Base-by-base conservation (phyloP, 2,888 invertebrate species). In the Melanostoma mellinum region DNA sequence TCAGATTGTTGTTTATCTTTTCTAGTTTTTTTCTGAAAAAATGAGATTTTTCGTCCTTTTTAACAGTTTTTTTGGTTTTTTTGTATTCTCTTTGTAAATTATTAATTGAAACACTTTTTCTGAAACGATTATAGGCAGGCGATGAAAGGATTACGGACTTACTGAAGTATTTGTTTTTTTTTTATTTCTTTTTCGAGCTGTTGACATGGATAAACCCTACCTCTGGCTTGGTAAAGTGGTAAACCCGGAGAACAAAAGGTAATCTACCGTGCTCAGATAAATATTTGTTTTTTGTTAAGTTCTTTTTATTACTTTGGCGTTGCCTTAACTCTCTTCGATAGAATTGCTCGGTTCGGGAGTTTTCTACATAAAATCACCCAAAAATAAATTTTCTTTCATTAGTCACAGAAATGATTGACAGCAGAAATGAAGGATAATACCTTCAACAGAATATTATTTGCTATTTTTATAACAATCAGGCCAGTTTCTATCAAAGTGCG, bases 81-180 rank as follows among this genome's bases (percentile, higher is more conserved):
- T 30, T 48, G 8, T 48, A n/a, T 40, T 44, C 10, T 55, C 55
- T 77, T 50, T 20, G 56, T 46, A 75, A 71, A 52, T 53, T 53
- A 53, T 38, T 63, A 63, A 75, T 76, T 69, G 72, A 38, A 10
- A 35, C 55, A 38, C 30, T 52, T 40, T 5, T 6, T 44, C 6
- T 69, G 36, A 65, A 33, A n/a, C 53, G 58, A 36, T 63, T 50
- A 53, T 52, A 20, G 20, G 20, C 20, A 20, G 20, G 52, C 44
- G 68, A 61, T 73, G 35, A 82, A 69, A 52, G 56, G 77, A 82
- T 82, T 82, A 82, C 40, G 33, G 6, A 8, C n/a, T 2, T 52
- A 33, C 6, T 6, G n/a, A 42, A 42, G 42, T 42, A 9, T 9
- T 52, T 33, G 9, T 52, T 52, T n/a, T 10, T 6, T n/a, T 60